Evolutionary conservation across 2,797 vertebrate species (phyloP), one percentile per base, ranked within the genome.

Genomic region (Sebastes itinus): DNA sequence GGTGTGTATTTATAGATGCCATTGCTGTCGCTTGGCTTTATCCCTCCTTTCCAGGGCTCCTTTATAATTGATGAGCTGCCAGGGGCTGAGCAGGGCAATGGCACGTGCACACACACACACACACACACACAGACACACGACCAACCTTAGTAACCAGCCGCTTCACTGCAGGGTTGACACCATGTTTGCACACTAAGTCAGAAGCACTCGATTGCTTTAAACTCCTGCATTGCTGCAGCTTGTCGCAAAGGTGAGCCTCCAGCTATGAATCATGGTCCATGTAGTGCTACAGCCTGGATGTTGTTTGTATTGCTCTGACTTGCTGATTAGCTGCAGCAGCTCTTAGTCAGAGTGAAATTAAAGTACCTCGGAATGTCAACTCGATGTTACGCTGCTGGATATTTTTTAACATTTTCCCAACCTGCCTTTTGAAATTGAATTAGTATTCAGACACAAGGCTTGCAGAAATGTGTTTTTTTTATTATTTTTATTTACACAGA

Each of bases 11-110:
- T 95, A 91, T 95, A 95, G 94, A 82, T 79, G 89, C 79, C 75
- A 88, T 87, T 84, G 87, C 78, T 89, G 77, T 85, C 83, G 80
- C 82, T 79, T 62, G 88, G 87, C 86, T 87, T 87, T 82, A 87
- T 88, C 83, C 86, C 75, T 90, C 68, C 81, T 83, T 87, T 84
- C 80, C 66, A 79, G 67, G 55, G 78, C 82, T 92, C 64, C 67
- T 95, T 83, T 89, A 94, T 95, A 95, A 94, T 95, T 95, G 90
- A 95, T 94, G 92, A 92, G 88, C 80, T 85, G 79, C 88, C 92
- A 84, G 78, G 80, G 87, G 91, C 89, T 88, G 88, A 78, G 78
- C 78, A 62, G 69, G 88, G 85, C 85, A 89, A 79, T 77, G 64
- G 60, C 32, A 28, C 86, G 78, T 78, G 73, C 64, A 64, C 65